Base-by-base conservation (phyloP, 2,888 invertebrate genomes). In the Pegoplata infirma region DNA sequence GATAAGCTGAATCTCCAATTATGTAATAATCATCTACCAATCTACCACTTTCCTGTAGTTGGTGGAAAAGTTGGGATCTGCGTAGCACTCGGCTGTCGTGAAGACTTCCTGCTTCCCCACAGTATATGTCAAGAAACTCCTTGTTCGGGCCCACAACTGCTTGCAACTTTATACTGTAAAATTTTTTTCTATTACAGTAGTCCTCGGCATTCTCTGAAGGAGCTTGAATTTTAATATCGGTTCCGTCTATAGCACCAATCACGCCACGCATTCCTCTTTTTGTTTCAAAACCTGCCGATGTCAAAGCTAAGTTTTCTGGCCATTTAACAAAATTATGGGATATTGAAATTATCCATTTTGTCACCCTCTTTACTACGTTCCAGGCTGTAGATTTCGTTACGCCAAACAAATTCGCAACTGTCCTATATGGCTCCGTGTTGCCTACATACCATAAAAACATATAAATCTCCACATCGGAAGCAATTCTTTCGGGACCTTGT, bases 91-190 rank as follows among this genome's bases (percentile, higher is more conserved):
- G 58, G 10, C 78, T 80, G 58, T 84, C 83, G 46, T 85, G 81
- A 5, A 84, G 79, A 3, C 82, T 76, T 10, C 84, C 84, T 12
- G 84, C 82, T 44, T 84, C 82, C n/a, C 84, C 84, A 44, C 82
- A 83, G 63, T 69, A 83, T 4, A 85, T 68, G 61, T 84, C 83
- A 7, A 82, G 80, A 19, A 69, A 76, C 32, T 67, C 81, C 68
- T 83, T 84, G n/a, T 83, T 72, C 0, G 77, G 76, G 77, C 83
- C 82, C 10, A 83, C 82, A 25, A 85, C 82, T 32, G 76, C 84
- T 74, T 84, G 84, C 10, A 86, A 32, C 10, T 81, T 49, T 10
- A 85, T 67, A 21, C 80, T 82, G 47, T 82, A 81, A 3, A 25
- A 53, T 6, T 80, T 51, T 53, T 83, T 81, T 47, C 81, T 25